phyloP scores from a whole-genome alignment of 2,113 vertebrate genomes.

The Electrona antarctica region DNA sequence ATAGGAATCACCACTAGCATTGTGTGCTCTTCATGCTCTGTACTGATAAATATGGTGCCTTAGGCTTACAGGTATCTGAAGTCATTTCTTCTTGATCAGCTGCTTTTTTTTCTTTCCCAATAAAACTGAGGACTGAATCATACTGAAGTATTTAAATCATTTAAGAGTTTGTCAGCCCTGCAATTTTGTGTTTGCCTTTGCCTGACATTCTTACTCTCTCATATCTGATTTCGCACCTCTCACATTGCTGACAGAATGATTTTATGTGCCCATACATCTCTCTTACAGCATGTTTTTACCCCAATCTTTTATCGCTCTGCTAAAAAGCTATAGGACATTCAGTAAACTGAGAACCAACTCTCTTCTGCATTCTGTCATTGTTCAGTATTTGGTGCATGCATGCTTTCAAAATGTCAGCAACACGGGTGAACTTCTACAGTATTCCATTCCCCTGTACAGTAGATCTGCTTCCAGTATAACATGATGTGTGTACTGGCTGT shows the following conservation, averaged over 20 bases:
- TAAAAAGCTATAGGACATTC: neutral
- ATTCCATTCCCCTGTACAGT: slow-evolving; percentile 16
- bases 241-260: neutral
- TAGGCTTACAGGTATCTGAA: slow-evolving; percentile 54
- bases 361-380: neutral
- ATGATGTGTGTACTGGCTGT: slow-evolving; percentile 20
- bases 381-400: slow-evolving; percentile 12
- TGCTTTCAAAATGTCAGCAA: slow-evolving; percentile 40
- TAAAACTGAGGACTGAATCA: neutral
- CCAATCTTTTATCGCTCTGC: neutral
- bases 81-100: slow-evolving; percentile 49
- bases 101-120: neutral
- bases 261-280: slow-evolving; percentile 12
- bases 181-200: neutral
- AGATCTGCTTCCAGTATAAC: slow-evolving; percentile 23
- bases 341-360: slow-evolving; percentile 1
- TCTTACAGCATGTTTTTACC: slow-evolving; percentile 1
- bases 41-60: slow-evolving; percentile 62
- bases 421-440: slow-evolving; percentile 3
- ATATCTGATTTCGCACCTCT: neutral
- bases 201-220: too few relatives aligned
- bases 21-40: slow-evolving; percentile 67
- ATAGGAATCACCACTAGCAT: slow-evolving; percentile 64
- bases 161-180: slow-evolving; percentile 21
- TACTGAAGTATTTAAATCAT: neutral